Conservation (phyloP, 1,140 invertebrate species). For the Bombus difficillimus region DNA sequence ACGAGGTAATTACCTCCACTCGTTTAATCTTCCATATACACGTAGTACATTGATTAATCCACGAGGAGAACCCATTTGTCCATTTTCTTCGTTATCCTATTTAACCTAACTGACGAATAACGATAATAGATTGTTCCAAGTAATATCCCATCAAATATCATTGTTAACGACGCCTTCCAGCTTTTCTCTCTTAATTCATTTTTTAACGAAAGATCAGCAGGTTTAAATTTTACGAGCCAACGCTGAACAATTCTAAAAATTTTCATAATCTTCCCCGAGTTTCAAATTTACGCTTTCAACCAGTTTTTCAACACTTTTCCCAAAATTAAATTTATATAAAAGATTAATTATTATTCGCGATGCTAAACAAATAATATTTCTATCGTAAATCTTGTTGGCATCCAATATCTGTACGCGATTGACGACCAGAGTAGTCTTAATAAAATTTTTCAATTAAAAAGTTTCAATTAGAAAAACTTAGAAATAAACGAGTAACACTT, state of each 20-base stretch:
- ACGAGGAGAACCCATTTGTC: neutral
- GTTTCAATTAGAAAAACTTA: neutral
- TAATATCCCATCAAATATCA: neutral
- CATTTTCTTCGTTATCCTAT: neutral
- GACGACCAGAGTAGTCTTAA: neutral
- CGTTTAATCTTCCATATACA: neutral
- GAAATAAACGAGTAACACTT: too few species aligned
- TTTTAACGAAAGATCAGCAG: neutral
- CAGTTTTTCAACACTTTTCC: too few species aligned
- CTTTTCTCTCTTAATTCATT: neutral
- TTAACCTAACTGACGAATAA: neutral
- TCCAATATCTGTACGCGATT: neutral
- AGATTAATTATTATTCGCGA: neutral
- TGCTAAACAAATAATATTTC: neutral
- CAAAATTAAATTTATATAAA: too few species aligned
- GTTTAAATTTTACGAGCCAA: neutral
- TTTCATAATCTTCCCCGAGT: too few species aligned
- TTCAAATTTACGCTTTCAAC: too few species aligned
- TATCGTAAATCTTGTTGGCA: neutral
- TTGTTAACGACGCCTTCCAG: neutral
- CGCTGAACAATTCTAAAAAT: too few species aligned
- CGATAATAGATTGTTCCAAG: neutral
- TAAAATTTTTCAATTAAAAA: neutral
- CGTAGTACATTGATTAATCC: neutral
- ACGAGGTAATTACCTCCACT: neutral